A percentile compares a stretch with the other conserved stretches of the same genome.
Evolutionary conservation across 1,140 invertebrate genomes (phyloP).

Genomic region (Hypsibius dujardini): DNA sequence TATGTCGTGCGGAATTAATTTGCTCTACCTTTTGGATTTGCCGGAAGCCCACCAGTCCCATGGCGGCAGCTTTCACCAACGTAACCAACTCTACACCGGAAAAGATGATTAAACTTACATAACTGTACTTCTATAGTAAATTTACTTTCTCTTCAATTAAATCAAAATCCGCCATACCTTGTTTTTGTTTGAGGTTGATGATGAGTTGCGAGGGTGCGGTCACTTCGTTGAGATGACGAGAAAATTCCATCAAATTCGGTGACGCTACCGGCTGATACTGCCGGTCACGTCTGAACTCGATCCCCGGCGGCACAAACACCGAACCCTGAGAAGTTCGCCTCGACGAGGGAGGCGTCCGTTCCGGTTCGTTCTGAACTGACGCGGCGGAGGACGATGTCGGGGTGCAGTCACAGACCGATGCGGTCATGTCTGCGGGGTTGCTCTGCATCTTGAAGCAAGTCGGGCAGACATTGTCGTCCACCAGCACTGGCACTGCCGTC

Average conservation of each 20-base stretch:
- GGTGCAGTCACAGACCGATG: neutral
- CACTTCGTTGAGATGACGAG: neutral
- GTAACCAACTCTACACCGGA: neutral
- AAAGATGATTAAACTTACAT: neutral
- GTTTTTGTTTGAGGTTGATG: neutral
- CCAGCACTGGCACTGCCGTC: neutral
- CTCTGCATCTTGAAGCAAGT: neutral
- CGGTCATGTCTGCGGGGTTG: neutral
- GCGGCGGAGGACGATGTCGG: neutral
- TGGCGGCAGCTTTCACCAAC: neutral
- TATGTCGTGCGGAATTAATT: no score
- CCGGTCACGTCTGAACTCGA: no score
- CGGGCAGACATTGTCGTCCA: neutral
- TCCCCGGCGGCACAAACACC: no score
- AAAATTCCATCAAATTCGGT: slow-evolving; percentile 5
- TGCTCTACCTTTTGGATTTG: neutral
- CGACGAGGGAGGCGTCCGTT: no score
- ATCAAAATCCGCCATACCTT: neutral
- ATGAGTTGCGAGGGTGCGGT: neutral
- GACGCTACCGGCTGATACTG: neutral
- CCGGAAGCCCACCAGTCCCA: neutral
- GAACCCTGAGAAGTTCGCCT: no score
- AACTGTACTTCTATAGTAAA: neutral
- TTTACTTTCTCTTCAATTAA: neutral
- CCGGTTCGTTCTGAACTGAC: neutral